A percentile compares a stretch with the other conserved stretches of the same genome.
Conservation (phyloP, 2,888 invertebrate species). For the Scaptomyza reducta region DNA sequence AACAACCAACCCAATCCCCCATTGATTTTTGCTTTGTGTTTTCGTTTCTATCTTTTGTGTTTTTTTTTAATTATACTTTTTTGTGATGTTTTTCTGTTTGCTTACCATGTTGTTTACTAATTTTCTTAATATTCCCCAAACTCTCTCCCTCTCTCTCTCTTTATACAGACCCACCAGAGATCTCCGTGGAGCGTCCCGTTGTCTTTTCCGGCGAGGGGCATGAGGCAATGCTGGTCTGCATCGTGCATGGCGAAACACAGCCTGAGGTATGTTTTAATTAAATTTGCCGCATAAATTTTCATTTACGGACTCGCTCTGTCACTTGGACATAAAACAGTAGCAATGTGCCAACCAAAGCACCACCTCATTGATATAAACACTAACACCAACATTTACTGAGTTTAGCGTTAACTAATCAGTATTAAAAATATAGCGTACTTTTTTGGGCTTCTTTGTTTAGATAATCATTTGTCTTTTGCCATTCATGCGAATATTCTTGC, state of each 20-base stretch:
- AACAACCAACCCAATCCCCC: background rate
- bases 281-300: slow-evolving; percentile 71
- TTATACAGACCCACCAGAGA: slow-evolving; percentile 84
- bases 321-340: slow-evolving; percentile 59
- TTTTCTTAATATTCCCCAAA: slow-evolving; percentile 45
- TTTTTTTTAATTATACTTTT: background rate
- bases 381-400: slow-evolving; percentile 24
- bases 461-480: background rate
- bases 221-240: slow-evolving; percentile 88
- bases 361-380: slow-evolving; percentile 40
- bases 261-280: slow-evolving; percentile 86
- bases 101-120: slow-evolving; percentile 63
- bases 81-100: slow-evolving; percentile 24
- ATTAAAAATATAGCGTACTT: slow-evolving; percentile 15
- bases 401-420: slow-evolving; percentile 8
- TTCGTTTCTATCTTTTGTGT: background rate
- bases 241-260: slow-evolving; percentile 88
- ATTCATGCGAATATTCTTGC: slow-evolving; percentile 1
- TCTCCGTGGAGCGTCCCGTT: slow-evolving; percentile 86
- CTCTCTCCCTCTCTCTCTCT: background rate
- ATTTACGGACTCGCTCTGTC: slow-evolving; percentile 63
- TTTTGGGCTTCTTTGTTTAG: background rate
- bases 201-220: slow-evolving; percentile 89
- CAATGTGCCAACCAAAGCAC: slow-evolving; percentile 32
- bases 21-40: slow-evolving; percentile 48